phyloP scores from a whole-genome alignment of 2,888 invertebrate genomes.

The Troglohyphantes excavatus region DNA sequence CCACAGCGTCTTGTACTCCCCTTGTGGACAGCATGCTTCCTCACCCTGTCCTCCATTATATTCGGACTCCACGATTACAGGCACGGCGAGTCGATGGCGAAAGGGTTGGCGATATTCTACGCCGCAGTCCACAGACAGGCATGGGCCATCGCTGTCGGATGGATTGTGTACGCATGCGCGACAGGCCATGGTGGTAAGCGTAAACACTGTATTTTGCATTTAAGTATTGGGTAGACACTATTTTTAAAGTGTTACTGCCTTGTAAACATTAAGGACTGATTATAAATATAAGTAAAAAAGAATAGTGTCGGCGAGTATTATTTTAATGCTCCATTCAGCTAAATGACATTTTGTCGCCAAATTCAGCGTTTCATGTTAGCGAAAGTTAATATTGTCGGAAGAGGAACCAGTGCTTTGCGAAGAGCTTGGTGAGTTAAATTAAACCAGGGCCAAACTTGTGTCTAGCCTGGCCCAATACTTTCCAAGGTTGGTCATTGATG shows the following conservation, averaged over 20 bases:
- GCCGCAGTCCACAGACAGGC: slow-evolving; percentile 81
- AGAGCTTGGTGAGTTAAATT: no score
- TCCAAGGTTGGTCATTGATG: no score
- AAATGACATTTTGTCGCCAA: no score
- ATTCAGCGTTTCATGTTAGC: no score
- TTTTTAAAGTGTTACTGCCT: no score
- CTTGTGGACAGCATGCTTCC: slow-evolving; percentile 31
- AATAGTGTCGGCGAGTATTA: no score
- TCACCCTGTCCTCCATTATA: slow-evolving; percentile 22
- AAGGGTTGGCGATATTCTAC: slow-evolving; percentile 80
- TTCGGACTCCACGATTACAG: slow-evolving; percentile 59
- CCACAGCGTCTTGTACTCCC: slow-evolving; percentile 24
- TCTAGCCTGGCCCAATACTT: no score
- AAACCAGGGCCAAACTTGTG: no score
- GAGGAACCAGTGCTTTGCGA: no score
- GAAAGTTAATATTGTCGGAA: no score
- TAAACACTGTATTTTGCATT: neutral
- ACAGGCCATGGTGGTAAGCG: slow-evolving; percentile 81
- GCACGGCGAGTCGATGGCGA: slow-evolving; percentile 47
- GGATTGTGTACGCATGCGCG: slow-evolving; percentile 82
- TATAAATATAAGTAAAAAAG: no score
- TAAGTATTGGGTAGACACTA: neutral
- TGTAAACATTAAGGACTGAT: neutral
- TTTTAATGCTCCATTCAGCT: no score
- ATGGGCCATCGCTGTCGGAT: slow-evolving; percentile 81